Conservation (phyloP, 2,888 invertebrate species). For the Ennomos quercinarius region DNA sequence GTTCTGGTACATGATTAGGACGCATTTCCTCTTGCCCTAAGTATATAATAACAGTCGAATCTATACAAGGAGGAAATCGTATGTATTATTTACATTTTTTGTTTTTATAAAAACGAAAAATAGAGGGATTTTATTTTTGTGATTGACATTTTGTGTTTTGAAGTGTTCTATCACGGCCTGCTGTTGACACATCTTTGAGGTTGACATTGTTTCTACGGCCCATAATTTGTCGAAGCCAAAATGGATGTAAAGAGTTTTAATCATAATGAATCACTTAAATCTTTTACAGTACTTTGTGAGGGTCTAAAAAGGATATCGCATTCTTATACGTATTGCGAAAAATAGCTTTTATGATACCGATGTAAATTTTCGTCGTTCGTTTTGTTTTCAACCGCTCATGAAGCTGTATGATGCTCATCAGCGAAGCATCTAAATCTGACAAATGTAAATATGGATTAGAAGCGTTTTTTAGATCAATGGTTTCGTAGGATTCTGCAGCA, state of each 20-base stretch:
- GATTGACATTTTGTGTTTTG: too few species aligned
- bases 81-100: too few species aligned
- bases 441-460: conserved; percentile 45
- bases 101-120: too few species aligned
- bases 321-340: conserved; percentile 62
- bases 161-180: too few species aligned
- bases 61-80: too few species aligned
- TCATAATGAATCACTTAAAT: not conserved
- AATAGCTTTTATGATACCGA: conserved; percentile 53
- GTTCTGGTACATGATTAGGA: not conserved
- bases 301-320: conserved; percentile 41
- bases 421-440: conserved; percentile 62
- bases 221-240: too few species aligned
- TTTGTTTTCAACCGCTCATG: conserved; percentile 51
- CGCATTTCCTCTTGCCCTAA: too few species aligned
- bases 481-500: conserved; percentile 62
- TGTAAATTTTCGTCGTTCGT: conserved; percentile 50
- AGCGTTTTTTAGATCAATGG: conserved; percentile 54
- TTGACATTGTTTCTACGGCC: too few species aligned
- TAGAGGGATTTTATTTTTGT: too few species aligned
- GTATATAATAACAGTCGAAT: too few species aligned
- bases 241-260: too few species aligned
- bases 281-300: conserved; percentile 36
- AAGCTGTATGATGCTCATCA: conserved; percentile 64
- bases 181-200: too few species aligned